Evolutionary conservation across 1,140 invertebrate genomes (phyloP).

Genomic region (Melipona quadrifasciata): DNA sequence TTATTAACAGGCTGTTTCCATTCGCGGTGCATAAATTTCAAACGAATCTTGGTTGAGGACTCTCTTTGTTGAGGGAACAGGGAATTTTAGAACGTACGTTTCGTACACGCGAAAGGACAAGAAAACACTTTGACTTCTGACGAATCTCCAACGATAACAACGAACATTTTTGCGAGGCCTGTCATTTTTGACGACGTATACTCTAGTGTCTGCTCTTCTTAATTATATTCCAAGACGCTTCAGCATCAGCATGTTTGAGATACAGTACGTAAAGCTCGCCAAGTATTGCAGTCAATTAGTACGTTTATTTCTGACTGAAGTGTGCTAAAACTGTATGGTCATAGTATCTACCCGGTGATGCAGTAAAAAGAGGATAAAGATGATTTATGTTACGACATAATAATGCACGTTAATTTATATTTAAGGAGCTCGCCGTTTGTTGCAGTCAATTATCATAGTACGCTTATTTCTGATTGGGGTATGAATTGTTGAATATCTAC

Average conservation of each 20-base stretch:
- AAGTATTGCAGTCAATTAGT: too few relatives aligned
- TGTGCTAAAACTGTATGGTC: background rate
- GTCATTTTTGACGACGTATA: background rate
- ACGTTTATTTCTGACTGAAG: background rate
- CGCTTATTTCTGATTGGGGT: background rate
- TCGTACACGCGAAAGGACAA: background rate
- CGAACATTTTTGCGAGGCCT: background rate
- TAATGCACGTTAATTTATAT: too few relatives aligned
- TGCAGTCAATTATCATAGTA: too few relatives aligned
- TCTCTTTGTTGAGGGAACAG: too few relatives aligned
- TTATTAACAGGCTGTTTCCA: background rate
- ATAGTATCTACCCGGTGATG: background rate
- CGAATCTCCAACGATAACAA: background rate
- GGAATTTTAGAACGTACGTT: background rate
- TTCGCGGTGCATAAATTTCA: slow-evolving; percentile 5
- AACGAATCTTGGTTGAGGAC: background rate
- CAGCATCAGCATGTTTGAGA: too few relatives aligned
- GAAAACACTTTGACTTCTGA: background rate
- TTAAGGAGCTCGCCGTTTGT: too few relatives aligned
- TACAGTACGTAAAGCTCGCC: too few relatives aligned
- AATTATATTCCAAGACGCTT: background rate
- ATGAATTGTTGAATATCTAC: background rate
- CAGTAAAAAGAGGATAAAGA: too few relatives aligned
- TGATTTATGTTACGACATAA: too few relatives aligned
- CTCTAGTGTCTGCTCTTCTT: too few relatives aligned